Evolutionary conservation across 2,113 vertebrate genomes (phyloP), one percentile per base, ranked within the genome.

Genomic region (Trogon surrucura): DNA sequence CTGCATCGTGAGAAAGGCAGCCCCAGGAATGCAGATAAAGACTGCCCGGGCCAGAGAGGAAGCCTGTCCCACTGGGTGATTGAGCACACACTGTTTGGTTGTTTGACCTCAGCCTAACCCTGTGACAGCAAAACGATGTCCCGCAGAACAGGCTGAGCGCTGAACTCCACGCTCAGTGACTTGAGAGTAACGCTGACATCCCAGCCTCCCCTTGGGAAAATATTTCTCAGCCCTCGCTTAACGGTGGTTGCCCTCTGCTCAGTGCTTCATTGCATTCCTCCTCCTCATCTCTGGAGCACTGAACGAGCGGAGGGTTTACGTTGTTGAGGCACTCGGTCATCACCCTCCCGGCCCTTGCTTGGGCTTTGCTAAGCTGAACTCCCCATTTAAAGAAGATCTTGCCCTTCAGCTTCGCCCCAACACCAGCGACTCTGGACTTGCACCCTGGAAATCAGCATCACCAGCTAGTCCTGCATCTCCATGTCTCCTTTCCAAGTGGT

Each of bases 211-310:
- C 29, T 23, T 73, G 79, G 82, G 93, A 89, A 94, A 93, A 38
- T 51, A 67, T n/a, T 95, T 88, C 34, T 38, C 57, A 86, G 20
- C 29, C 64, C 25, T 41, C 45, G 38, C 58, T 56, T 73, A 53
- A 48, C 1, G 0, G 82, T 41, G 48, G 45, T 56, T 83, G 58
- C 60, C 70, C 62, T 91, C 32, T 80, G 79, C 47, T 89, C 4
- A 3, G 50, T 12, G 26, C 56, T 79, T 57, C 70, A 15, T 0
- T 34, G 69, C 20, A 27, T 20, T 87, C 61, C 57, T 91, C 32
- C 61, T 91, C 32, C 53, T 78, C 1, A 0, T 0, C 6, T 5
- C 54, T 0, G 0, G 29, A 81, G 57, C 80, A 74, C n/a, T 13
- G 58, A 58, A 44, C 3, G 3, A 77, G 25, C 26, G 27, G 17